Conservation (phyloP, 2,113 vertebrate species). For the Atractosteus spatula region DNA sequence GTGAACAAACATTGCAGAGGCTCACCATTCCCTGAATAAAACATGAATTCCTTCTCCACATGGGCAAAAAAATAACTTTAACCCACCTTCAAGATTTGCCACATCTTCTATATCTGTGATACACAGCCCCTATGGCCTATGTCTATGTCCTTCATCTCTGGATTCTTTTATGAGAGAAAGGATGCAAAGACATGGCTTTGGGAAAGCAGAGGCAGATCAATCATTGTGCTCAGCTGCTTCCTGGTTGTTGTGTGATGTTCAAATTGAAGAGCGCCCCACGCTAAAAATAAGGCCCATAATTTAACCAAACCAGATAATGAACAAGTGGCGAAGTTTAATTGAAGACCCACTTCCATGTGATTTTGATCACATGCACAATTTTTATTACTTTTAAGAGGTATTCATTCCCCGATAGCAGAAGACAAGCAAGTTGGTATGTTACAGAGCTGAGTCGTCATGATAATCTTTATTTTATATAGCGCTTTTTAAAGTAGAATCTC, state of each 20-base stretch:
- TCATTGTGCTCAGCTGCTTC: constrained; percentile 51
- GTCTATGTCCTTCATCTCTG: neutral
- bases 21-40: neutral
- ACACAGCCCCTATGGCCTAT: neutral
- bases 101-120: neutral
- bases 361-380: constrained; percentile 39
- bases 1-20: too few relatives aligned
- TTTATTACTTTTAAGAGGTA: constrained; percentile 20
- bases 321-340: constrained; percentile 40
- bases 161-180: neutral
- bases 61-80: constrained; percentile 11
- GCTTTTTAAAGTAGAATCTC: too few relatives aligned
- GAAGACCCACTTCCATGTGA: constrained; percentile 43
- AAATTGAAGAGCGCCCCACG: constrained; percentile 39
- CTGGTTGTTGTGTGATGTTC: constrained; percentile 1
- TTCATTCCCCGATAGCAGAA: constrained; percentile 16
- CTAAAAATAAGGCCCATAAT: constrained; percentile 60
- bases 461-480: neutral
- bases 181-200: neutral
- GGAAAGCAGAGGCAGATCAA: constrained; percentile 37
- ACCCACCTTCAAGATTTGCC: neutral
- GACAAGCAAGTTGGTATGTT: constrained; percentile 30
- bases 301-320: constrained; percentile 44
- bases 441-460: neutral
- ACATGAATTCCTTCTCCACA: neutral